A percentile compares a stretch with the other conserved stretches of the same genome.
Conservation (phyloP, 2,888 invertebrate genomes). For the Cheilosia grossa region DNA sequence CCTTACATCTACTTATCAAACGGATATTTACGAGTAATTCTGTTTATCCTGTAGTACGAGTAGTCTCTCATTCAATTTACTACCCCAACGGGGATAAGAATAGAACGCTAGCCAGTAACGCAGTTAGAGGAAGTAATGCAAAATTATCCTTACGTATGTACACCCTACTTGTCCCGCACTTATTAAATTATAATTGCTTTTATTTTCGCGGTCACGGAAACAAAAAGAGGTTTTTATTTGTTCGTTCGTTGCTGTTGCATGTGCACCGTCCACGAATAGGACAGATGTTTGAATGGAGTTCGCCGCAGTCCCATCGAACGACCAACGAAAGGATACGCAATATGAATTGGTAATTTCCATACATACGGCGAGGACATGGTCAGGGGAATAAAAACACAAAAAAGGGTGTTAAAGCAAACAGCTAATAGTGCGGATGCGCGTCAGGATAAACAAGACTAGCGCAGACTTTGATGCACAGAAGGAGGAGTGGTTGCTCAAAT, state of each 20-base stretch:
- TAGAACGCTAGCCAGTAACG: not conserved
- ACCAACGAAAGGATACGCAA: slow-evolving; percentile 56
- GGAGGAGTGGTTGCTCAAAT: slow-evolving; percentile 40
- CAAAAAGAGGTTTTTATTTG: slow-evolving; percentile 33
- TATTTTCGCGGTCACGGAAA: slow-evolving; percentile 69
- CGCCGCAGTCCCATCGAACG: not conserved
- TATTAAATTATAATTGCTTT: slow-evolving; percentile 66
- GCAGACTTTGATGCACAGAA: slow-evolving; percentile 25
- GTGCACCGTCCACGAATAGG: slow-evolving; percentile 48
- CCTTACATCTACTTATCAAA: not conserved
- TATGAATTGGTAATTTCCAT: slow-evolving; percentile 67
- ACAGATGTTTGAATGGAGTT: slow-evolving; percentile 58
- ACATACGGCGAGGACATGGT: slow-evolving; percentile 45
- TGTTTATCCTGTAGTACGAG: slow-evolving; percentile 13
- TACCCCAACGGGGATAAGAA: not conserved
- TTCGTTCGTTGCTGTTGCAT: slow-evolving; percentile 4
- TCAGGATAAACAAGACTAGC: slow-evolving; percentile 50
- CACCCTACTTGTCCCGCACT: slow-evolving; percentile 31
- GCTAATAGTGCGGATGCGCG: slow-evolving; percentile 67
- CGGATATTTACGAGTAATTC: slow-evolving; percentile 1
- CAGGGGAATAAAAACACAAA: slow-evolving; percentile 26
- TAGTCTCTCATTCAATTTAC: slow-evolving; percentile 7
- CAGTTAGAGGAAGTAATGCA: slow-evolving; percentile 1
- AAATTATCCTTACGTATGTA: slow-evolving; percentile 1
- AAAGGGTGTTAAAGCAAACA: slow-evolving; percentile 69